Evolutionary conservation across 2,888 invertebrate genomes (phyloP).

Genomic region (Chironomus riparius): DNA sequence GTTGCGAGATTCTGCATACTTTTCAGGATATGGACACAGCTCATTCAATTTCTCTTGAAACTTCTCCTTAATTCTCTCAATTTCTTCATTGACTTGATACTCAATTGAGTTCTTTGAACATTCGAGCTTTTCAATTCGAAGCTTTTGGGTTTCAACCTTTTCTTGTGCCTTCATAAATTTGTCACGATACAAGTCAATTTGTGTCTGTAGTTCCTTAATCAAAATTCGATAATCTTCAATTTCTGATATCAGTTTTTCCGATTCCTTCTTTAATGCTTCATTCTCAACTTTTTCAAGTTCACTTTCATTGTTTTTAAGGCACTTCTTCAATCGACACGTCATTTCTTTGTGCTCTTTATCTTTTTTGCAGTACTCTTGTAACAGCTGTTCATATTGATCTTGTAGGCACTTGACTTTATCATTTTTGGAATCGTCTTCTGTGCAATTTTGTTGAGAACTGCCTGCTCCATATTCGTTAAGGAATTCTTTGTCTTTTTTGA

Average conservation of each 20-base stretch:
- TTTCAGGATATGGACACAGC: slow-evolving; percentile 35
- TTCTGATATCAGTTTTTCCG: background rate
- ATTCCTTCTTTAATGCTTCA: background rate
- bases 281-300: background rate
- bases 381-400: slow-evolving; percentile 34
- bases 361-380: slow-evolving; percentile 36
- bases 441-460: background rate
- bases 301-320: background rate
- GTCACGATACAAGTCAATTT: slow-evolving; percentile 36
- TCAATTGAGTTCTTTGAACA: slow-evolving; percentile 37
- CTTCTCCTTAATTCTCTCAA: slow-evolving; percentile 35
- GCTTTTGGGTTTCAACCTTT: slow-evolving; percentile 38
- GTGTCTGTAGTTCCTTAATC: slow-evolving; percentile 37
- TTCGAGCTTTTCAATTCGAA: slow-evolving; percentile 37
- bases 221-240: slow-evolving; percentile 35
- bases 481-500: too few relatives aligned
- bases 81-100: slow-evolving; percentile 38
- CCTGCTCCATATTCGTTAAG: too few relatives aligned
- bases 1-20: slow-evolving; percentile 36
- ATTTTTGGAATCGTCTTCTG: background rate
- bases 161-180: slow-evolving; percentile 39
- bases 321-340: background rate
- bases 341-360: slow-evolving; percentile 33
- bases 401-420: background rate
- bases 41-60: slow-evolving; percentile 37